Evolutionary conservation across 2,888 invertebrate species (phyloP), one percentile per base, ranked within the genome.

Genomic region (Anagyrus pseudococci): DNA sequence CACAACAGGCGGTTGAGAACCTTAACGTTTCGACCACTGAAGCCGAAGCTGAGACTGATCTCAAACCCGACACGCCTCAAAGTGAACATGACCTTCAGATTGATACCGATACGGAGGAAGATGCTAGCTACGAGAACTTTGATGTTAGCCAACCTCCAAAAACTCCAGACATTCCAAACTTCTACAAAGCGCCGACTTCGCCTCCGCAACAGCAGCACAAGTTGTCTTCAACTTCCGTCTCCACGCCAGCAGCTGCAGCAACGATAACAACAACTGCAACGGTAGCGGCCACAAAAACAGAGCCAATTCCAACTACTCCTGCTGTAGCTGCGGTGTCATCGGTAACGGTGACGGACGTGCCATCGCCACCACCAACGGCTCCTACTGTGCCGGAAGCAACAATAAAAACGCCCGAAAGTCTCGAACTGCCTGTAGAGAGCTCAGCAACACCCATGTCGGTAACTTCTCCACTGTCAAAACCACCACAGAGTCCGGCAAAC

Each of bases 61-160:
- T 88, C 57, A 93, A 93, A 80, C 92, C 91, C 0, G 93, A 92
- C 62, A 93, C 93, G 0, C 93, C 93, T 4, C 90, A 91, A 71
- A 93, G 93, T 47, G 93, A 93, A 74, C 88, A 88, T 74, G 92
- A 93, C 73, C 82, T 93, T 22, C 89, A 93, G 78, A 93, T 94
- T 62, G 93, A 93, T 77, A 93, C 93, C 0, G 93, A 93, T 72
- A 92, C 91, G 8, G 93, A 93, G 75, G 93, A 93, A 75, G 84
- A 85, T 67, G 80, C 74, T 0, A 75, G 75, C 77, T 84, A 73
- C 79, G 84, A 82, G 81, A 84, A 73, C 46, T 81, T 84, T 52
- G 85, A 86, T 68, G 77, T 84, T 50, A 83, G 81, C 48, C 84
- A 79, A 71, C 84, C 82, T 59, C 85, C 82, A 68, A 87, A 84